These are phyloP conservation scores for Gymnocephalus cernua DNA, from an alignment of 2,113 vertebrate species.

Conservation along the genomic window DNA sequence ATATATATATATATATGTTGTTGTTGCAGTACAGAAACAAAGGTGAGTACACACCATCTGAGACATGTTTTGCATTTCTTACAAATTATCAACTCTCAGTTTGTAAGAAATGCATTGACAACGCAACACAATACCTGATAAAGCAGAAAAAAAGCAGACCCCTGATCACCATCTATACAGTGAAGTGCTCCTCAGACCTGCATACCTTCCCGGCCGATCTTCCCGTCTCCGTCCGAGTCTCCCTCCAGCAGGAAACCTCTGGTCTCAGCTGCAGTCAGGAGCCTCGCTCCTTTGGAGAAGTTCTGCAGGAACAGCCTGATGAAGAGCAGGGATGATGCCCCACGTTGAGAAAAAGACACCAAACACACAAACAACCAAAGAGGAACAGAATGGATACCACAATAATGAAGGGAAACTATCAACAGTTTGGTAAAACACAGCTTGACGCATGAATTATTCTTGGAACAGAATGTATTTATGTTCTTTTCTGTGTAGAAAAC, in stretches of 20 bases:
- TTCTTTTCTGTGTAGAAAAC: constrained; percentile 29
- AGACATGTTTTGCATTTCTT: too few relatives aligned
- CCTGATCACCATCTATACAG: neutral
- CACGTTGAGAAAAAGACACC: neutral
- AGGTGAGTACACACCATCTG: too few relatives aligned
- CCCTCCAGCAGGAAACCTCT: constrained; percentile 77
- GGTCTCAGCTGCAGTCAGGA: constrained; percentile 80
- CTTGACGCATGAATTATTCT: neutral
- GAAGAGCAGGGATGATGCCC: neutral
- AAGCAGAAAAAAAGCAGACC: neutral
- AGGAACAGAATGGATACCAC: neutral
- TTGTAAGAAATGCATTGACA: neutral
- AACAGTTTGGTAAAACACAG: neutral
- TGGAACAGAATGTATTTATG: neutral
- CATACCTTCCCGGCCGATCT: constrained; percentile 82
- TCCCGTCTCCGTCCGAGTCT: constrained; percentile 80
- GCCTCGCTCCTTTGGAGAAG: constrained; percentile 77
- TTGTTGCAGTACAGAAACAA: too few relatives aligned
- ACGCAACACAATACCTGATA: neutral
- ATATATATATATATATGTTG: too few relatives aligned
- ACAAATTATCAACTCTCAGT: too few relatives aligned
- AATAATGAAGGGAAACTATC: neutral
- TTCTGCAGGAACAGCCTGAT: constrained; percentile 82
- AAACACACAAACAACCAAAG: neutral
- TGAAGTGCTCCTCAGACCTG: neutral